Conservation (phyloP, 64 coral and sea anemone genomes). For the Montipora efflorescens region DNA sequence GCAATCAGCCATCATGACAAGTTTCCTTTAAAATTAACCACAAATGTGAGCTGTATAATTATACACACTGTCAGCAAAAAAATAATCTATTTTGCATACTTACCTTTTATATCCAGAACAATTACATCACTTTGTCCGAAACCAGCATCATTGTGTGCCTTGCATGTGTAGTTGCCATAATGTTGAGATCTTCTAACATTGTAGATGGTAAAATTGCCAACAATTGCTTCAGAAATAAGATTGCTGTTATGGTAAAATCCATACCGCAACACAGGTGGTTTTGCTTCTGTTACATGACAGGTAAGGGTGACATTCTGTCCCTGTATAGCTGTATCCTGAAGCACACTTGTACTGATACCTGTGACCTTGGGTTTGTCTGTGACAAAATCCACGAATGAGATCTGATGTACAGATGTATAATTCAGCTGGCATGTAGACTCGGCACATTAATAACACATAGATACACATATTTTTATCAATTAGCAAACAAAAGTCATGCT, state of each 20-base stretch:
- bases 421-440: too few species aligned
- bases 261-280: background rate
- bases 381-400: too few species aligned
- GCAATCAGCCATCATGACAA: too few species aligned
- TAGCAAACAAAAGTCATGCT: too few species aligned
- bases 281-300: background rate
- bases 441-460: too few species aligned
- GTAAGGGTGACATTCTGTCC: background rate
- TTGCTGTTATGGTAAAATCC: background rate
- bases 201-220: background rate
- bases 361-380: too few species aligned
- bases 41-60: too few species aligned
- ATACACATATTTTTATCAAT: too few species aligned
- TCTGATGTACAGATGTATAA: too few species aligned
- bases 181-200: background rate
- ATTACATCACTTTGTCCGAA: background rate
- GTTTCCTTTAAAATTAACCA: too few species aligned
- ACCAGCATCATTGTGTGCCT: background rate
- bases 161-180: slow-evolving; percentile 9
- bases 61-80: too few species aligned
- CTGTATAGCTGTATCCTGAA: background rate
- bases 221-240: too few species aligned
- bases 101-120: background rate
- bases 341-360: background rate
- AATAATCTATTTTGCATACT: background rate